Percentiles rank a stretch among this genome's conserved stretches.
Evolutionary conservation across 2,113 vertebrate genomes (phyloP).

Genomic region (Amphilophus citrinellus): DNA sequence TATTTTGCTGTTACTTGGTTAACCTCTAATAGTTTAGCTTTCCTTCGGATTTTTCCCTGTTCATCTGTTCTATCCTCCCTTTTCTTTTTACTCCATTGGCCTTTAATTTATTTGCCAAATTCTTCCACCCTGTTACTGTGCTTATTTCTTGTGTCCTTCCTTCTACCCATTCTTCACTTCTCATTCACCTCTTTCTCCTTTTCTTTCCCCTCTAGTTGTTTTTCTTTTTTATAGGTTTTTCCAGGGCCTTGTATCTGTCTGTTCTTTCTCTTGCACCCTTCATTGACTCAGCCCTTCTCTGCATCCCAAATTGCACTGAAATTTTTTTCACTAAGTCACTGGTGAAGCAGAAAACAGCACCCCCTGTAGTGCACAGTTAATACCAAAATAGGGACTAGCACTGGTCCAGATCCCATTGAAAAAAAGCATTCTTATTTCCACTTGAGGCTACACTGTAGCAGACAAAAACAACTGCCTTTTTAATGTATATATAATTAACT

Average conservation of each 20-base stretch:
- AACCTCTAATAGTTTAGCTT: background rate
- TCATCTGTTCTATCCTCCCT: background rate
- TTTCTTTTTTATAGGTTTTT: background rate
- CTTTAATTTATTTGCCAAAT: background rate
- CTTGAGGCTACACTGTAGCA: constrained; percentile 3
- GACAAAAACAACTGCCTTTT: background rate
- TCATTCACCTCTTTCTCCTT: background rate
- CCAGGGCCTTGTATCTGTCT: background rate
- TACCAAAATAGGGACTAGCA: background rate
- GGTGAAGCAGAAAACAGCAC: background rate
- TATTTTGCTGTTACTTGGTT: background rate
- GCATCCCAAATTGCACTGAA: background rate
- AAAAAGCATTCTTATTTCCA: background rate
- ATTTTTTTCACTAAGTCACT: constrained; percentile 4
- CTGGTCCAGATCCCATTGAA: background rate
- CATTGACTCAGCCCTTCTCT: background rate
- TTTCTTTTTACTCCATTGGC: background rate
- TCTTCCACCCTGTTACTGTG: background rate
- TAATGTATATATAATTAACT: background rate
- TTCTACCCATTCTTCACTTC: background rate
- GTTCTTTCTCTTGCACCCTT: background rate
- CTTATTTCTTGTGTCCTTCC: background rate
- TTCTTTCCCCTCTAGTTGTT: background rate
- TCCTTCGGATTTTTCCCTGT: background rate
- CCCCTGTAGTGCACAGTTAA: background rate